These are phyloP conservation scores for Dendroctonus valens DNA, from an alignment of 1,140 invertebrate species.

Conservation along the genomic window DNA sequence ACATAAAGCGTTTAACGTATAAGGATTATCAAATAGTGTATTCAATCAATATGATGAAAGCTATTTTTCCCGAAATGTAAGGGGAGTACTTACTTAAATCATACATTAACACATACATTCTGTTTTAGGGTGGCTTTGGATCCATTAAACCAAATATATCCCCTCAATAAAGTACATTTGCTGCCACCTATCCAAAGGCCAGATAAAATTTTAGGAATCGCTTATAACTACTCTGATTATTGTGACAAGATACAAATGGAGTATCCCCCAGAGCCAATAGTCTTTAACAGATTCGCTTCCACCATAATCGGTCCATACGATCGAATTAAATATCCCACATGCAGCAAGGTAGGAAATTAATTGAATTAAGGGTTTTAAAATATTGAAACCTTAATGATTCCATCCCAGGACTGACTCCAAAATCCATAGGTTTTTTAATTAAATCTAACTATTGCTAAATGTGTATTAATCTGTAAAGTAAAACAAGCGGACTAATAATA, in stretches of 20 bases:
- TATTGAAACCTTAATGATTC: background rate
- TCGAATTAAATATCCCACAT: conserved; percentile 32
- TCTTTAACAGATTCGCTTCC: conserved; percentile 40
- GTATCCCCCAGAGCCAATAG: conserved; percentile 34
- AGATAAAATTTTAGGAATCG: conserved; percentile 39
- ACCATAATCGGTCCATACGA: conserved; percentile 39
- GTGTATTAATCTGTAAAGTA: too few relatives aligned
- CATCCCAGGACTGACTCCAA: too few relatives aligned
- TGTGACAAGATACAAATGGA: conserved; percentile 34
- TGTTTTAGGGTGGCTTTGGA: conserved; percentile 33
- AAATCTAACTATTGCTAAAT: too few relatives aligned
- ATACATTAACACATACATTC: background rate
- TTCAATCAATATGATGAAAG: too few relatives aligned
- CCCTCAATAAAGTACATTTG: conserved; percentile 30
- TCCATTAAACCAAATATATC: conserved; percentile 26
- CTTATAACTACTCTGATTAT: conserved; percentile 37
- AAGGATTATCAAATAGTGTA: too few relatives aligned
- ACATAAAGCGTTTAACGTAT: too few relatives aligned
- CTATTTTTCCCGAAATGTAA: too few relatives aligned
- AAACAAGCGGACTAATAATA: too few relatives aligned
- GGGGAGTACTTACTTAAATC: too few relatives aligned
- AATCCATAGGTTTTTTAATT: too few relatives aligned
- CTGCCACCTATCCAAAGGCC: conserved; percentile 37
- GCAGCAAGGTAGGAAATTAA: conserved; percentile 31
- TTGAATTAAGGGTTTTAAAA: conserved; percentile 1